Conservation (phyloP, 2,797 vertebrate genomes). For the Gallinago solitaria region DNA sequence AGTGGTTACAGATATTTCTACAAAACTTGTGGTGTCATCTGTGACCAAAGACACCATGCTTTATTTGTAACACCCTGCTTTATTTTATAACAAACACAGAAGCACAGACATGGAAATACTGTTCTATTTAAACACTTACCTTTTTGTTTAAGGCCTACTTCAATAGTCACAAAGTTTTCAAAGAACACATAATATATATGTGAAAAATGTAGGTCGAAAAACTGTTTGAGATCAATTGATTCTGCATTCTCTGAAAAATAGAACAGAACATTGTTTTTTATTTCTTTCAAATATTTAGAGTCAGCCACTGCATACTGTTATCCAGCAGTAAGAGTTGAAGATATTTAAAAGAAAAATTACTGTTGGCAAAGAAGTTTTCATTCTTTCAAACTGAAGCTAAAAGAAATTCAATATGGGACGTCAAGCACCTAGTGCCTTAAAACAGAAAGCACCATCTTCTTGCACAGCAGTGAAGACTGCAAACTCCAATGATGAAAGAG, state of each 20-base stretch:
- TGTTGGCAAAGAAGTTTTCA: neutral
- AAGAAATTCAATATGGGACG: neutral
- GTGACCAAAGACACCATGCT: neutral
- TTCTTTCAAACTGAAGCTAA: neutral
- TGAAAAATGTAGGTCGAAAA: constrained; percentile 97
- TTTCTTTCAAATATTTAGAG: neutral
- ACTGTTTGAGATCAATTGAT: constrained; percentile 94
- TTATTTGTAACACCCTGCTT: neutral
- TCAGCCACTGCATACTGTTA: neutral
- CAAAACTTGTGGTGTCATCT: neutral
- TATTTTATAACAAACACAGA: neutral
- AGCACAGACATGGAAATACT: neutral
- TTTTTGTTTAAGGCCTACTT: constrained; percentile 97
- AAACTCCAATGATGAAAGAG: neutral
- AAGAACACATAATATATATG: constrained; percentile 99
- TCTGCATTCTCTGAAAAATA: constrained; percentile 92
- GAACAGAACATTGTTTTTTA: constrained; percentile 40
- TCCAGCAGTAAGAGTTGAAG: neutral
- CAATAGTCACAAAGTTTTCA: constrained; percentile 98
- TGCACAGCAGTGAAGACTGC: neutral
- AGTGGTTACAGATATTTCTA: neutral
- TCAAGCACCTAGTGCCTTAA: neutral
- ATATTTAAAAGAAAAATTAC: neutral
- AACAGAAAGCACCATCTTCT: neutral
- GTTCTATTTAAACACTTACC: constrained; percentile 75